phyloP scores from a whole-genome alignment of 1,140 invertebrate genomes.

The Zaprionus kolodkinae region DNA sequence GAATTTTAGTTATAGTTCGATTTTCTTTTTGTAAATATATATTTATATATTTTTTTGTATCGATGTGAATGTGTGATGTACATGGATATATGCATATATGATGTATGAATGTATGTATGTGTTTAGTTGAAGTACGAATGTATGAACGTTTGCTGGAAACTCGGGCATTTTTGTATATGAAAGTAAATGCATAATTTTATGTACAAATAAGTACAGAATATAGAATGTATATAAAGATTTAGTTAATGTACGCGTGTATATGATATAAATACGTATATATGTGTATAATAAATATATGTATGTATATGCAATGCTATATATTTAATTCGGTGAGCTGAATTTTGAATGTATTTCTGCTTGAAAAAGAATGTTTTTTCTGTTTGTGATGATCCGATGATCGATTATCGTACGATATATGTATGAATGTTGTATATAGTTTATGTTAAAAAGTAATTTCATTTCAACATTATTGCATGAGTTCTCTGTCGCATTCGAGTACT shows the following conservation, averaged over 20 bases:
- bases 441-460: conserved; percentile 75
- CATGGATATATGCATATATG: conserved; percentile 47
- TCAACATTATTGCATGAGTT: conserved; percentile 73
- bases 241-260: conserved; percentile 1
- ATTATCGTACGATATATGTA: conserved; percentile 28
- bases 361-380: conserved; percentile 56
- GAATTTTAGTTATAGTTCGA: conserved; percentile 35
- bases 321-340: conserved; percentile 75
- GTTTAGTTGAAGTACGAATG: conserved; percentile 3
- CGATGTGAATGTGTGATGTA: conserved; percentile 27
- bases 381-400: conserved; percentile 50
- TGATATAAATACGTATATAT: conserved; percentile 16
- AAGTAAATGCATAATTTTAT: conserved; percentile 46
- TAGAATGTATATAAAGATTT: conserved; percentile 27
- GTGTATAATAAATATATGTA: conserved; percentile 32
- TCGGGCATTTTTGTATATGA: conserved; percentile 35
- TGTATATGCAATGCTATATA: conserved; percentile 62
- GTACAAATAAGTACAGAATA: conserved; percentile 39
- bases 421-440: conserved; percentile 50
- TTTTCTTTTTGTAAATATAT: conserved; percentile 42
- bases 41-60: conserved; percentile 11
- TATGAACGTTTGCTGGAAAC: conserved; percentile 34
- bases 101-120: conserved; percentile 37
- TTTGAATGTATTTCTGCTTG: conserved; percentile 69
- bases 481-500: conserved; percentile 33